These are phyloP conservation scores for Lepisosteus oculatus DNA, from an alignment of 2,113 vertebrate species.

Conservation along the genomic window DNA sequence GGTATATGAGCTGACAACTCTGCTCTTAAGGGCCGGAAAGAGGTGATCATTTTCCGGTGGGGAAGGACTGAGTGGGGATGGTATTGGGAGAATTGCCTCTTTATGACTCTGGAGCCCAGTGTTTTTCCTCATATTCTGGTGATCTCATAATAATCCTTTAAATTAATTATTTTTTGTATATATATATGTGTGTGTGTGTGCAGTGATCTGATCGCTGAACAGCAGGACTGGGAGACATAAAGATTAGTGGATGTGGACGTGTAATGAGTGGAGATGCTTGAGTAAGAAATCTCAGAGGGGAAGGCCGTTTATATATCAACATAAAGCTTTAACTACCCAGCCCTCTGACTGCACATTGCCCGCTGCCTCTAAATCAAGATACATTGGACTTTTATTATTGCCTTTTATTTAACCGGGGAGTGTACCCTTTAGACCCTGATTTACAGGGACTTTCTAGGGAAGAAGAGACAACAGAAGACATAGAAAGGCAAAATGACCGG, in stretches of 20 bases:
- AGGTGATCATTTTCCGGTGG: too few species aligned
- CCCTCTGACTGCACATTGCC: not conserved
- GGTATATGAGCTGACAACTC: too few species aligned
- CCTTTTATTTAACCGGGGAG: slow-evolving; percentile 15
- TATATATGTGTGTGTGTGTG: not conserved
- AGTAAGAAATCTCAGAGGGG: not conserved
- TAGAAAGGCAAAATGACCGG: not conserved
- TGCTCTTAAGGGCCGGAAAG: too few species aligned
- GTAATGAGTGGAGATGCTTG: slow-evolving; percentile 1
- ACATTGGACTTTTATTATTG: slow-evolving; percentile 24
- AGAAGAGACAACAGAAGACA: not conserved
- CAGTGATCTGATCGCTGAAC: not conserved
- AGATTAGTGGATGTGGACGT: not conserved
- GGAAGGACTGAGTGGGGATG: too few species aligned
- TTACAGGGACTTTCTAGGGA: not conserved
- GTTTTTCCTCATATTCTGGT: not conserved
- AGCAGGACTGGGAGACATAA: slow-evolving; percentile 5
- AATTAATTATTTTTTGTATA: not conserved
- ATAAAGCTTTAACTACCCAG: not conserved
- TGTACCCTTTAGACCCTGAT: slow-evolving; percentile 9
- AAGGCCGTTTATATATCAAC: slow-evolving; percentile 6
- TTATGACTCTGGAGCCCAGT: too few species aligned
- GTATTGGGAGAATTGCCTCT: too few species aligned
- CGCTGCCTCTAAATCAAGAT: not conserved
- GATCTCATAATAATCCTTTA: not conserved